A percentile compares a stretch with the other conserved stretches of the same genome.
Evolutionary conservation across 2,888 invertebrate species (phyloP).

Genomic region (Monopis laevigella): DNA sequence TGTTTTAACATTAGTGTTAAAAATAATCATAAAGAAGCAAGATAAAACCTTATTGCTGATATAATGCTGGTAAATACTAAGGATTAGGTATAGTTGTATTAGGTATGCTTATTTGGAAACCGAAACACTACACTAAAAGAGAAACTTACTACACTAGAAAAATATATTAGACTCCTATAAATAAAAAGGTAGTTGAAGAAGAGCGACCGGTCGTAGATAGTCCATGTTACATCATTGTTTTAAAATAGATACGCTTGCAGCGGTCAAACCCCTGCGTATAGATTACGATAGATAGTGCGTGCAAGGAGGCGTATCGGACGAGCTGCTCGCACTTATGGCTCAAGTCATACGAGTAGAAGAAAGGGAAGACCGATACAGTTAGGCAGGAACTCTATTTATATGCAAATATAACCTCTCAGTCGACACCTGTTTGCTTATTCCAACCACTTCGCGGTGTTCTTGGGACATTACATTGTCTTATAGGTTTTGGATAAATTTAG

Average conservation of each 20-base stretch:
- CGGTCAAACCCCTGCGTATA: conserved; percentile 43
- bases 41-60: no score
- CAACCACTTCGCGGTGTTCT: conserved; percentile 33
- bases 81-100: no score
- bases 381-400: conserved; percentile 69
- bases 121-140: no score
- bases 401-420: conserved; percentile 64
- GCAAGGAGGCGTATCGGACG: conserved; percentile 45
- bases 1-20: no score
- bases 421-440: conserved; percentile 69
- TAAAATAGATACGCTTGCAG: conserved; percentile 63
- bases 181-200: no score
- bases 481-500: no score
- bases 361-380: conserved; percentile 61
- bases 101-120: no score
- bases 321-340: background rate
- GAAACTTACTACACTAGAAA: no score
- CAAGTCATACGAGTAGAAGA: conserved; percentile 16
- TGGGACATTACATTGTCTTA: conserved; percentile 22
- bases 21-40: no score
- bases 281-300: conserved; percentile 23
- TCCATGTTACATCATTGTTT: conserved; percentile 53
- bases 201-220: conserved; percentile 25
- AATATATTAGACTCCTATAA: no score
- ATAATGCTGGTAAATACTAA: no score